Evolutionary conservation across 2,888 invertebrate species (phyloP).

Genomic region (Gastrophysa polygoni): DNA sequence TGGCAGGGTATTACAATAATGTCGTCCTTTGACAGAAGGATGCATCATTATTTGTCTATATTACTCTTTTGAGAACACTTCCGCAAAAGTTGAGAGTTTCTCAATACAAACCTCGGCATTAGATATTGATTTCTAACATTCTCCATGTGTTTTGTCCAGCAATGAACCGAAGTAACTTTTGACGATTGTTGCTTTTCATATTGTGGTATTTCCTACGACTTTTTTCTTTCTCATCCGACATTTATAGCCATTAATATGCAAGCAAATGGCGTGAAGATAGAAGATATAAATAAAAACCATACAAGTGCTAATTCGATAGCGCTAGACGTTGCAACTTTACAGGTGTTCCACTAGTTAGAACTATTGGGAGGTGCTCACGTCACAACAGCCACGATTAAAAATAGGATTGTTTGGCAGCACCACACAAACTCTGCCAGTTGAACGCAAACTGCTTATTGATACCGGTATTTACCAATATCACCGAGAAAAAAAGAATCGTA

Average conservation of each 20-base stretch:
- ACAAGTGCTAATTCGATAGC: neutral
- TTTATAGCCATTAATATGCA: neutral
- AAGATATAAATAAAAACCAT: neutral
- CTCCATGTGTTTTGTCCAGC: too few species aligned
- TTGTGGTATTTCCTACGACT: neutral
- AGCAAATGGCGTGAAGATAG: neutral
- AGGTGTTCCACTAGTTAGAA: constrained; percentile 28
- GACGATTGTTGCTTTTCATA: too few species aligned
- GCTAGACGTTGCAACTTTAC: constrained; percentile 17
- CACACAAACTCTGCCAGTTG: constrained; percentile 50
- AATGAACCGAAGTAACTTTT: too few species aligned
- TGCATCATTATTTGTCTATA: too few species aligned
- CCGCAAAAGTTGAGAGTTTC: too few species aligned
- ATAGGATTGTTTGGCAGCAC: constrained; percentile 54
- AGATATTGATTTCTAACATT: too few species aligned
- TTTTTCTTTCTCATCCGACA: neutral
- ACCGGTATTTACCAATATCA: constrained; percentile 30
- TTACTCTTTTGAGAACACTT: too few species aligned
- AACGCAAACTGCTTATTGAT: constrained; percentile 45
- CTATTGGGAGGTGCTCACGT: constrained; percentile 40
- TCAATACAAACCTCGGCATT: too few species aligned
- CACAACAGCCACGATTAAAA: constrained; percentile 48
- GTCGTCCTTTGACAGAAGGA: too few species aligned
- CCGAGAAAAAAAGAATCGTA: constrained; percentile 10
- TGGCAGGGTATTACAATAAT: too few species aligned